phyloP scores from a whole-genome alignment of 35 echinoderm and acorn worm genomes.

The Amphiura filiformis region DNA sequence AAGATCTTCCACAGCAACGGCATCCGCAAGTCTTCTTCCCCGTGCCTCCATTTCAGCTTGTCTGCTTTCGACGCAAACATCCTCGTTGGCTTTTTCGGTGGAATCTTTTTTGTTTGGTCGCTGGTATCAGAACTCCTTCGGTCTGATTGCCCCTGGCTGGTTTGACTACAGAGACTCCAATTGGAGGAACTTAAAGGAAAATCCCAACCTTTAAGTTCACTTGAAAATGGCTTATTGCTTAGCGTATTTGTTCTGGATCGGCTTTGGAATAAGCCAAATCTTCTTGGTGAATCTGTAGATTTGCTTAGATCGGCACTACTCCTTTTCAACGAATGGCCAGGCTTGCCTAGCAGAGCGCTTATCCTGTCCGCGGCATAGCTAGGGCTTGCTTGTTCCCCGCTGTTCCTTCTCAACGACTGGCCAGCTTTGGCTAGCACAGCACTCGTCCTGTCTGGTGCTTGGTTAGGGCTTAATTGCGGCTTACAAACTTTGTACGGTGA shows the following conservation, averaged over 20 bases:
- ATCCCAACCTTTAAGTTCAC: neutral
- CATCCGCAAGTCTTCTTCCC: neutral
- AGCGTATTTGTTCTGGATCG: neutral
- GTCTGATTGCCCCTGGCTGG: neutral
- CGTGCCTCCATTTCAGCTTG: neutral
- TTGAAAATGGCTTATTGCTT: neutral
- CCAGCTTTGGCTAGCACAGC: no score
- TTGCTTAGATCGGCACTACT: neutral
- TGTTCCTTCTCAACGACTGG: no score
- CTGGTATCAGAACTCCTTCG: neutral
- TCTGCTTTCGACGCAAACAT: neutral
- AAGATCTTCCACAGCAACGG: constrained; percentile 1
- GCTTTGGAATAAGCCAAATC: neutral
- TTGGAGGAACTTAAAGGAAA: neutral
- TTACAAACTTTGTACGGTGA: no score
- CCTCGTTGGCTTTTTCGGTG: neutral
- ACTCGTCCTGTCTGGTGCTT: no score
- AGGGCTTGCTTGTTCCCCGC: neutral
- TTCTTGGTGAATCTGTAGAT: neutral
- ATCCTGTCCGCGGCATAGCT: neutral
- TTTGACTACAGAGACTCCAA: neutral
- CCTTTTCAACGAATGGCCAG: neutral
- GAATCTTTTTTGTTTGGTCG: neutral
- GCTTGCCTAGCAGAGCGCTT: neutral
- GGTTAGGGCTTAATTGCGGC: no score